Conservation (phyloP, 2,797 vertebrate species). For the Pangasius larnaudii region DNA sequence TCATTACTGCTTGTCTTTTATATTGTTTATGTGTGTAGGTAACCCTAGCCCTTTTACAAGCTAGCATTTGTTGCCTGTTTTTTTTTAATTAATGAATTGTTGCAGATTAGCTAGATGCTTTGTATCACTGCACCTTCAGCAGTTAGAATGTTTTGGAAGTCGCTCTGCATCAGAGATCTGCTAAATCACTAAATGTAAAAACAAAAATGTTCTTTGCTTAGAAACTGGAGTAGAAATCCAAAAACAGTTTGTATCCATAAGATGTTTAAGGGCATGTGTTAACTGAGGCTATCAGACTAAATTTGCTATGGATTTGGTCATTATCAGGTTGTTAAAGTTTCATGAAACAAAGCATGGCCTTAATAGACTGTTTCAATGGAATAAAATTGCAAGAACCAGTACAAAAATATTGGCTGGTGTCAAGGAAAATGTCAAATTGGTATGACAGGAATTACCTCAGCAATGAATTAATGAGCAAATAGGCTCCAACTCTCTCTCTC, state of each 20-base stretch:
- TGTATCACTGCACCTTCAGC: not conserved
- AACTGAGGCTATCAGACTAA: not conserved
- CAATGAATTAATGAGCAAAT: conserved; percentile 56
- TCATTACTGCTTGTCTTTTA: not conserved
- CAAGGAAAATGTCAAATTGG: conserved; percentile 45
- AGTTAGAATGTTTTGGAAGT: not conserved
- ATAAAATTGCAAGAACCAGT: conserved; percentile 25
- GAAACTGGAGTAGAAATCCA: not conserved
- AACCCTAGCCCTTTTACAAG: not conserved
- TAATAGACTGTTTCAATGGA: conserved; percentile 17
- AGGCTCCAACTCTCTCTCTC: conserved; percentile 4
- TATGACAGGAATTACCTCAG: conserved; percentile 49
- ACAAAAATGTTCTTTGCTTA: not conserved
- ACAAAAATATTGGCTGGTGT: conserved; percentile 26
- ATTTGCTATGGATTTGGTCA: conserved; percentile 12
- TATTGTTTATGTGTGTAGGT: not conserved
- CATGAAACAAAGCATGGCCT: conserved; percentile 13
- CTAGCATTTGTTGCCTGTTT: not conserved
- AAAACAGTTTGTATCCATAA: not conserved
- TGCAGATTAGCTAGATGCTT: not conserved
- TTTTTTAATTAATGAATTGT: not conserved
- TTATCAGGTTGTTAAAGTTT: conserved; percentile 14
- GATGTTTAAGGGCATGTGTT: not conserved
- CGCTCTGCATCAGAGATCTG: not conserved
- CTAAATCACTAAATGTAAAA: not conserved